phyloP scores from a whole-genome alignment of 2,113 vertebrate genomes.

The Helogale parvula region DNA sequence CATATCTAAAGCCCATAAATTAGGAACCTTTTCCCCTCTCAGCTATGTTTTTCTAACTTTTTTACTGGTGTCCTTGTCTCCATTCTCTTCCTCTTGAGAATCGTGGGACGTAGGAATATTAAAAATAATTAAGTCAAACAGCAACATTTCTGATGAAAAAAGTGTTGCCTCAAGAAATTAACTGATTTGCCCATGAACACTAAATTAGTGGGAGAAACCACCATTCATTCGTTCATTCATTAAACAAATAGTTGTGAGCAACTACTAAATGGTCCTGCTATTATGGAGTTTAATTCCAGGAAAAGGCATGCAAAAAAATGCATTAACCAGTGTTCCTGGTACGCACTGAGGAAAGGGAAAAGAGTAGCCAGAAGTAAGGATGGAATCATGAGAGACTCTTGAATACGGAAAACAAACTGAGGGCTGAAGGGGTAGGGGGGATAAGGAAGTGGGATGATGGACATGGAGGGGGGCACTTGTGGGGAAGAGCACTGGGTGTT shows the following conservation, averaged over 20 bases:
- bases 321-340: not conserved
- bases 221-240: not conserved
- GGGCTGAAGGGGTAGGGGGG: too few relatives aligned
- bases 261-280: not conserved
- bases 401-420: too few relatives aligned
- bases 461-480: too few relatives aligned
- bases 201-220: not conserved
- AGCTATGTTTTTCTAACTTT: not conserved
- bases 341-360: not conserved
- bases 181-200: not conserved
- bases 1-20: not conserved
- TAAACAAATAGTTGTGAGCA: not conserved
- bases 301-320: not conserved
- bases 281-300: not conserved
- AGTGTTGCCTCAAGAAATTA: not conserved
- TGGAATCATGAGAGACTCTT: not conserved
- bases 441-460: too few relatives aligned
- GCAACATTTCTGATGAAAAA: not conserved
- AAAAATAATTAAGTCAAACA: slow-evolving; percentile 8
- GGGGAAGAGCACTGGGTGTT: too few relatives aligned
- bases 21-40: not conserved
- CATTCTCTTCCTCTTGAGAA: slow-evolving; percentile 3
- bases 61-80: not conserved
- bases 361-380: not conserved
- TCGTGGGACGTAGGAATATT: not conserved